Base-by-base conservation (phyloP, 2,888 invertebrate species). In the Isoperla grammatica region DNA sequence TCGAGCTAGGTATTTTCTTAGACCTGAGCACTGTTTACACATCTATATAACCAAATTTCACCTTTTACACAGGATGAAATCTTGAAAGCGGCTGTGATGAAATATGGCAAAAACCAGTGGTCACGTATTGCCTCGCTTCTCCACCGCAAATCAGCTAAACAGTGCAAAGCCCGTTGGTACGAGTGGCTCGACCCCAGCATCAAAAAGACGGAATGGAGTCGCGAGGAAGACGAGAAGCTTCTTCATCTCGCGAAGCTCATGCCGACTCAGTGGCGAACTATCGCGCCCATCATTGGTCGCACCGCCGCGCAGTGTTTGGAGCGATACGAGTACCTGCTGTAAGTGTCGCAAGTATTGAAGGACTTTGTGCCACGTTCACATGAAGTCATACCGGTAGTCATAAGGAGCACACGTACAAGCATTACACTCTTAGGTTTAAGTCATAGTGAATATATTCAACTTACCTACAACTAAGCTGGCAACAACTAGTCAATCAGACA, bases 61-160 rank as follows among this genome's bases (percentile, higher is more conserved):
- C n/a, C n/a, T n/a, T n/a, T n/a, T n/a, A n/a, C n/a, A 61, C 68
- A 97, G 97, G 99, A 99, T 96, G 99, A 99, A 81, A 98, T 99
- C 71, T 85, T 99, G 62, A 99, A 99, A 82, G 99, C 99, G 61
- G 99, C 99, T 74, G 99, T 99, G 61, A 99, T 99, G 99, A 99
- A 99, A 88, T 99, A 99, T 90, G 99, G 99, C 68, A 99, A 99
- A 82, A 99, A 99, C 74, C 98, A 99, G 74, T 99, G 99, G 99
- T 95, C 96, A 57, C 89, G 99, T 71, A 99, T 99, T 74, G 99
- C 99, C 22, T 99, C 99, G 0, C 75, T 99, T 61, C 79, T 99
- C 29, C 99, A 99, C 74, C 83, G 99, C 69, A 99, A 99, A 75
- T 97, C 98, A 0, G 97, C 99, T 0, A 99, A 99, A 74, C 99